These are phyloP conservation scores for Maniola jurtina DNA, from an alignment of 1,140 invertebrate species.

Conservation along the genomic window DNA sequence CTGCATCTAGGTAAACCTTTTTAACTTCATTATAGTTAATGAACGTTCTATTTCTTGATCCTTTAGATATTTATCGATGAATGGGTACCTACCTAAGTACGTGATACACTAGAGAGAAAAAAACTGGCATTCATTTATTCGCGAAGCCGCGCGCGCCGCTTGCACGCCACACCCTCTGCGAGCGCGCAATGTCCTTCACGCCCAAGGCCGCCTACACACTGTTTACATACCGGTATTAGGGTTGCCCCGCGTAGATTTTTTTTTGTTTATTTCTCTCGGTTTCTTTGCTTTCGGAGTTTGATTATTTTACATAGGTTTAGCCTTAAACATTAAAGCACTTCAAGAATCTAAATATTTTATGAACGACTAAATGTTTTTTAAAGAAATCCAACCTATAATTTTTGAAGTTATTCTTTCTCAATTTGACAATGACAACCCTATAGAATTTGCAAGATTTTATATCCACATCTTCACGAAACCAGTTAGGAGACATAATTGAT, in stretches of 20 bases:
- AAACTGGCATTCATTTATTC: no score
- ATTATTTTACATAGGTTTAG: no score
- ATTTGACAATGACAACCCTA: conserved; percentile 2
- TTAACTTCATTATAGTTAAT: no score
- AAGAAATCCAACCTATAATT: background rate
- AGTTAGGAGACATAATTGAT: conserved; percentile 31
- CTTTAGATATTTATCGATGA: no score
- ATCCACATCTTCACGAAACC: conserved; percentile 33
- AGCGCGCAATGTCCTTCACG: conserved; percentile 54
- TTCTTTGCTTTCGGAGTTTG: no score
- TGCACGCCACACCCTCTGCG: conserved; percentile 47
- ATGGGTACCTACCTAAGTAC: no score
- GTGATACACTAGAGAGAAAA: no score
- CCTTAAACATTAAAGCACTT: background rate
- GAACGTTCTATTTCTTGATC: no score
- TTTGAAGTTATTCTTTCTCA: no score
- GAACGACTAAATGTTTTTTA: no score
- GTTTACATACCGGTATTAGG: conserved; percentile 12
- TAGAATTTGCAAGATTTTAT: background rate
- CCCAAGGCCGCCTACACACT: conserved; percentile 57
- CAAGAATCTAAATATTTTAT: background rate
- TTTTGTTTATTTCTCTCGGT: background rate
- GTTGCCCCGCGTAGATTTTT: conserved; percentile 1
- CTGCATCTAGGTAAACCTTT: no score
- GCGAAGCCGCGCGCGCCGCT: no score